Percentiles rank a stretch among this genome's conserved stretches.
These are phyloP conservation scores for Norana najaformis DNA, from an alignment of 2,888 invertebrate species.

Conservation along the genomic window DNA sequence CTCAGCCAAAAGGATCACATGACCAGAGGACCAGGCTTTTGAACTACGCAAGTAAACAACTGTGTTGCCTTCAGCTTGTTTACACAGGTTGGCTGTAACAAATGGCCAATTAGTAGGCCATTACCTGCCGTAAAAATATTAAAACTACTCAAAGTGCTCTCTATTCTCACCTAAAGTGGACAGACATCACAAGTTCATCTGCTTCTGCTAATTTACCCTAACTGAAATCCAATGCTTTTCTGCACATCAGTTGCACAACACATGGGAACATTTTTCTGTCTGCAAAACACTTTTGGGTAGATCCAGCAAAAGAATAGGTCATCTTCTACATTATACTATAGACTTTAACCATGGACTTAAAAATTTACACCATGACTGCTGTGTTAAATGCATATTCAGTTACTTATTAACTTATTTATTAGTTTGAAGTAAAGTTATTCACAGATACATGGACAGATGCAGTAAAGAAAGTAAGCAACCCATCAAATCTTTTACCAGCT, in stretches of 20 bases:
- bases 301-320: not conserved
- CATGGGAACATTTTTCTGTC: not conserved
- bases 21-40: no score
- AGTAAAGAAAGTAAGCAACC: no score
- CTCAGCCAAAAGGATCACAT: no score
- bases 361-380: no score
- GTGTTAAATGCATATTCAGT: not conserved
- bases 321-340: no score
- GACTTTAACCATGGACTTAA: no score
- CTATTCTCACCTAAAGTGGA: not conserved
- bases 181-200: not conserved
- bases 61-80: not conserved
- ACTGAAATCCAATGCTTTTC: no score
- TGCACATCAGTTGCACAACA: not conserved
- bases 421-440: no score
- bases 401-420: not conserved
- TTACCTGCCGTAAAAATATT: not conserved
- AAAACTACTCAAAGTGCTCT: not conserved
- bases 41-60: not conserved
- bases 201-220: conserved; percentile 3
- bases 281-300: not conserved
- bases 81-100: not conserved
- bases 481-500: no score
- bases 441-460: no score
- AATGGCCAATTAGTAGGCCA: not conserved